Evolutionary conservation across 2,888 invertebrate species (phyloP), one percentile per base, ranked within the genome.

Genomic region (Rhingia campestris): DNA sequence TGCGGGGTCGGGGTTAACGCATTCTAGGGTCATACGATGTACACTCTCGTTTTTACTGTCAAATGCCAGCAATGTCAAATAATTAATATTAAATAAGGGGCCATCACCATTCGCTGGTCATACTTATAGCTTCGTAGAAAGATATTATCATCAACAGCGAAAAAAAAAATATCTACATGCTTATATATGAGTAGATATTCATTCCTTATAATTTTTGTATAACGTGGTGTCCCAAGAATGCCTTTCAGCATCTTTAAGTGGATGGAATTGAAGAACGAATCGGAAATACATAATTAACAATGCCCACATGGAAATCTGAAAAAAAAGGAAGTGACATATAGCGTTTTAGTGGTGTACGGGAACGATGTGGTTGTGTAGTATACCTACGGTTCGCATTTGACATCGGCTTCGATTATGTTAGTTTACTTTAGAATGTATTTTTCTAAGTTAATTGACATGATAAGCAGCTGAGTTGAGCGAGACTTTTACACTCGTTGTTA

Each of bases 271-370:
- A 84, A 75, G 74, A 80, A 80, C 84, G 74, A 86, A 87, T 87
- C 87, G 87, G 87, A 87, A 87, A 86, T 86, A 87, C 86, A 86
- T 86, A 87, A 87, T 86, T 87, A 87, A 87, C 64, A 70, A 45
- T 54, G 66, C 80, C 84, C 80, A 84, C 80, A 84, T 84, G 53
- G 47, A 84, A 84, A 80, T 74, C 74, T 70, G 64, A 58, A 59
- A 66, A n/a, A 63, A 80, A 59, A 80, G 80, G 84, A 84, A 80
- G 70, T 84, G 58, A 43, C 67, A 79, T 47, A 70, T 41, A 56
- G 69, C 4, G 5, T 51, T 53, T 53, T 37, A 45, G 30, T 37
- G 45, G 41, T 14, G 43, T n/a, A 51, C 22, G 22, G 22, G 22
- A 22, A 22, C 22, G 33, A 4, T 61, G 41, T 35, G 56, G 53